Base-by-base conservation (phyloP, 53 echinoderm and acorn worm species). In the Mesocentrotus franciscanus region DNA sequence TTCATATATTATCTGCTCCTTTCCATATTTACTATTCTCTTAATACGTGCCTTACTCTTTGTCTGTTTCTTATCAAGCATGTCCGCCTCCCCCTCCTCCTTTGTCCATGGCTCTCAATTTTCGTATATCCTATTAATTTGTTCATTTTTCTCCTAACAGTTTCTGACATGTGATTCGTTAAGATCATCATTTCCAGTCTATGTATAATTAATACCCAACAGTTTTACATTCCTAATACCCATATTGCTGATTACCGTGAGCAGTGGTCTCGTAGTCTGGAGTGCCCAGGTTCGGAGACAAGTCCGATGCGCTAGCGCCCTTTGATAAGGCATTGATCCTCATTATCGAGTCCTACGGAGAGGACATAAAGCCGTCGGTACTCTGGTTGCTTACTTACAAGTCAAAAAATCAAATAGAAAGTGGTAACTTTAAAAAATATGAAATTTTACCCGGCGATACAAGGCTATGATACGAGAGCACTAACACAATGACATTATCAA, bases 1-100 rank as follows among this genome's bases (percentile, higher is more conserved):
- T 90, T 17, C 18, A 58, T 59, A 58, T 90, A 20, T 90, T 90
- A 20, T 90, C 90, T 27, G 13, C 35, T 60, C 13, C 90, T 85
- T 57, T 90, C 59, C 32, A 29, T 90, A 58, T 90, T 60, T 59
- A 27, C 32, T 60, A 30, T 60, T 60, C 90, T 90, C 90, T 90
- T 30, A 90, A 60, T 90, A 18, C 29, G 58, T 90, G 90, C 59
- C 60, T 90, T 15, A 57, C 56, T 87, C 24, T 55, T 34, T 89
- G 6, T 57, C 27, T 20, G 42, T 75, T 18, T 29, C 29, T 75
- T 0, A 76, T 76, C 76, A 29, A 76, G 30, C 15, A 8, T 76
- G 33, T 76, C 76, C 33, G 76, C 33, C 33, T 76, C 13, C 33
- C 15, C 12, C 13, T 76, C 30, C 13, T 33, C 76, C 14, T 14